Evolutionary conservation across 2,797 vertebrate genomes (phyloP).

Genomic region (Xerus rutilus): DNA sequence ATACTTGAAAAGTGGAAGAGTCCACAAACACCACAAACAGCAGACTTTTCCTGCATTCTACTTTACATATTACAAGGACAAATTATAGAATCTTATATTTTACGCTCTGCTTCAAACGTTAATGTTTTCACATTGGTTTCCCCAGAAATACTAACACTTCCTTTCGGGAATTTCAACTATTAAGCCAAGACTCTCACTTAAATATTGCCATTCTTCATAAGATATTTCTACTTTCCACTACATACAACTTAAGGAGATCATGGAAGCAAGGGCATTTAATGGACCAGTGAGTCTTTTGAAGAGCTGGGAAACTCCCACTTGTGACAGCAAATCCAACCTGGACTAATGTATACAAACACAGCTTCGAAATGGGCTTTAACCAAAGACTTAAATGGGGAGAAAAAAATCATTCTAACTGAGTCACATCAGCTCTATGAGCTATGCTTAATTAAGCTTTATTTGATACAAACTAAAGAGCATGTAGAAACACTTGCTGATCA

Average conservation of each 20-base stretch:
- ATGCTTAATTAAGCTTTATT: background rate
- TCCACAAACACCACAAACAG: background rate
- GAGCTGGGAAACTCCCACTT: background rate
- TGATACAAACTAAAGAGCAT: background rate
- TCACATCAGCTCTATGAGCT: accelerated
- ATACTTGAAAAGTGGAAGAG: background rate
- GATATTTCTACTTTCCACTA: background rate
- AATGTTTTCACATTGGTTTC: background rate
- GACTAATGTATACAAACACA: background rate
- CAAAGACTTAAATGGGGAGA: background rate
- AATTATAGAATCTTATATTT: background rate
- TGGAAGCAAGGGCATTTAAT: background rate
- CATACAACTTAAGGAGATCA: background rate
- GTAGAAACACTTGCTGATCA: background rate
- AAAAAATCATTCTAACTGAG: background rate
- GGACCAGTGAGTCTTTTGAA: background rate
- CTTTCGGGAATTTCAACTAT: background rate
- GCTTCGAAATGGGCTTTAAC: conserved; percentile 24
- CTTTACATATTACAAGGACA: conserved; percentile 29
- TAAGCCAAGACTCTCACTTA: background rate
- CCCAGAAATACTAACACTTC: background rate
- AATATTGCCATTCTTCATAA: background rate
- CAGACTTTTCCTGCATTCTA: background rate
- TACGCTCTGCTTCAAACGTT: conserved; percentile 4
- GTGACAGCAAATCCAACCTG: background rate